Conservation (phyloP, 2,113 vertebrate species). For the Dasyornis broadbenti region DNA sequence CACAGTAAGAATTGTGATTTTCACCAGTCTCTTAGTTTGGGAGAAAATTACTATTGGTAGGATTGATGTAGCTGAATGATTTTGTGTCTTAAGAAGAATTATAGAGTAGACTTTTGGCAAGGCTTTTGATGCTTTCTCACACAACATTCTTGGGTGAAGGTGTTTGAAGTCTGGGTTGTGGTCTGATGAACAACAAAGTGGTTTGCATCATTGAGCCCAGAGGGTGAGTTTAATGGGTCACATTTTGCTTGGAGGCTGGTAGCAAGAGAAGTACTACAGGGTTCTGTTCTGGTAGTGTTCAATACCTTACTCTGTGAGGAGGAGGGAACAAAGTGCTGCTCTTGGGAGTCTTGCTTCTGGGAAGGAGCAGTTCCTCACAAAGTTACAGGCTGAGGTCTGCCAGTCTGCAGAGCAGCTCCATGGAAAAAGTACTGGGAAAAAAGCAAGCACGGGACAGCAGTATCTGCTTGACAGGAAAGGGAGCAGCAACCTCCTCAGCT, state of each 20-base stretch:
- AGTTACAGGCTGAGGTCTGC: background rate
- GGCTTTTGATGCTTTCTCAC: background rate
- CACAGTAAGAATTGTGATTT: background rate
- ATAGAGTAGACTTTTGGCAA: background rate
- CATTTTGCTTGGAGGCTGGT: background rate
- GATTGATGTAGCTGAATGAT: background rate
- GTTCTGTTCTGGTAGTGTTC: background rate
- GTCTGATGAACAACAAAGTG: background rate
- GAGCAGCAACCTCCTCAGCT: background rate
- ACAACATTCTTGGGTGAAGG: background rate
- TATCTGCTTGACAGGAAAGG: background rate
- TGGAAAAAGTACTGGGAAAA: background rate
- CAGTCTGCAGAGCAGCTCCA: background rate
- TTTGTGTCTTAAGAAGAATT: background rate
- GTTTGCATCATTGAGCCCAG: background rate
- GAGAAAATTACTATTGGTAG: background rate
- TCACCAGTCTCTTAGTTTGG: background rate
- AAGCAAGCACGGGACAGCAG: background rate
- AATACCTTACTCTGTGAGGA: background rate
- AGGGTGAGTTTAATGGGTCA: background rate
- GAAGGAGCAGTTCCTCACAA: background rate
- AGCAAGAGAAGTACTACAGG: background rate
- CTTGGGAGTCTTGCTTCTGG: background rate
- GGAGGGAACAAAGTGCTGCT: background rate
- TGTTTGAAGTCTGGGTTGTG: background rate